A percentile compares a stretch with the other conserved stretches of the same genome.
phyloP scores from a whole-genome alignment of 2,888 invertebrate genomes.

The Lithophane leautieri region DNA sequence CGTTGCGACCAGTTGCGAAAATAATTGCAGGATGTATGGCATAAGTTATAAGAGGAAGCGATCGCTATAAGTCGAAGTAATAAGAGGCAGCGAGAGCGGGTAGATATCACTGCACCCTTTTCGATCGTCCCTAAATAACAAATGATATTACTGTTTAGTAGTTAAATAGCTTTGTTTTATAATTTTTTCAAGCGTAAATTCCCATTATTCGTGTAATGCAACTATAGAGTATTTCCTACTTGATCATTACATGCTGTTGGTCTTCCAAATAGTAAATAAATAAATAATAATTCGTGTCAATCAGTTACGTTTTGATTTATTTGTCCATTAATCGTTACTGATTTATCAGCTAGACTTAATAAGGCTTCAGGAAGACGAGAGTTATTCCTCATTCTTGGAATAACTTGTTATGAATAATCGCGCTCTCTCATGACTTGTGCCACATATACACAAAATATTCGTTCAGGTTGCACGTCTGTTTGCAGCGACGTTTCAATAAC shows the following conservation, averaged over 20 bases:
- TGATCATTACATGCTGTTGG: not conserved
- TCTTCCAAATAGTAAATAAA: not conserved
- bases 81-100: not conserved
- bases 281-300: not conserved
- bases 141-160: not conserved
- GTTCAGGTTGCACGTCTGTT: slow-evolving; percentile 42
- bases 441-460: slow-evolving; percentile 42
- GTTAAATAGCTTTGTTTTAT: not conserved
- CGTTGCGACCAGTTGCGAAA: slow-evolving; percentile 51
- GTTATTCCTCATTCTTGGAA: not conserved
- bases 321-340: not conserved
- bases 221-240: not conserved
- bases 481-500: slow-evolving; percentile 48
- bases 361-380: not conserved
- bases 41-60: not conserved
- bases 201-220: not conserved
- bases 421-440: not conserved
- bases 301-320: not conserved
- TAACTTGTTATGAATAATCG: not conserved
- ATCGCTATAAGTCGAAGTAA: not conserved
- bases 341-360: not conserved
- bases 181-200: not conserved
- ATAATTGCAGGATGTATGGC: slow-evolving; percentile 45
- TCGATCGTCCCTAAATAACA: not conserved
- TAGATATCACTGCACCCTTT: no score